Percentiles rank a stretch among this genome's conserved stretches.
These are phyloP conservation scores for Junco hyemalis DNA, from an alignment of 2,113 vertebrate species.

Conservation along the genomic window DNA sequence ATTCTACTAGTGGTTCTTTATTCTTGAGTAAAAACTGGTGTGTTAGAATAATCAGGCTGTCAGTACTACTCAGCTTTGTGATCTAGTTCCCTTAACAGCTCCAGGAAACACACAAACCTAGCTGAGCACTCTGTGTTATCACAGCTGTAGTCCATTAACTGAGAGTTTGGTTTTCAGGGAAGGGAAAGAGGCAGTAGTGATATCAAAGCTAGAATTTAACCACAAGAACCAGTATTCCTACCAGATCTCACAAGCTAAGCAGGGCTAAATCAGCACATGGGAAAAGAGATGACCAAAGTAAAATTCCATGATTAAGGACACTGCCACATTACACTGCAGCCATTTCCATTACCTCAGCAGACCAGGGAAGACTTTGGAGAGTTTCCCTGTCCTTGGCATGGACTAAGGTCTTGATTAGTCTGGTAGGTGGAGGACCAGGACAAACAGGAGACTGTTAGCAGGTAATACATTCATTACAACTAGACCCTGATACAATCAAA, in stretches of 20 bases:
- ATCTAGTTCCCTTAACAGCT: background rate
- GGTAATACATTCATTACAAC: background rate
- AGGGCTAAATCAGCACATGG: background rate
- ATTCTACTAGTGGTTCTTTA: background rate
- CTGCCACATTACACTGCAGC: background rate
- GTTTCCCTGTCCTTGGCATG: background rate
- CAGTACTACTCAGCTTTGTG: background rate
- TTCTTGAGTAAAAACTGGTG: background rate
- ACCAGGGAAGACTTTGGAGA: background rate
- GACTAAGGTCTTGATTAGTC: background rate
- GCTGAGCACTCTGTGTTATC: background rate
- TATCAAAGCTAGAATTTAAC: background rate
- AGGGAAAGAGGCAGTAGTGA: background rate
- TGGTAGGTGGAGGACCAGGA: background rate
- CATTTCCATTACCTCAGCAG: background rate
- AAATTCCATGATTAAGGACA: background rate
- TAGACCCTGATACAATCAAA: background rate
- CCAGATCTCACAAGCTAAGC: background rate
- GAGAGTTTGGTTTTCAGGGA: background rate
- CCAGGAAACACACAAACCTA: background rate
- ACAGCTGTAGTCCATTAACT: background rate
- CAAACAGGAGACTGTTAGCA: background rate
- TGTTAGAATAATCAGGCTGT: background rate
- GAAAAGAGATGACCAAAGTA: background rate
- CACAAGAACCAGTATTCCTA: background rate